Base-by-base conservation (phyloP, 2,888 invertebrate genomes). In the Drosophila diplacantha region DNA sequence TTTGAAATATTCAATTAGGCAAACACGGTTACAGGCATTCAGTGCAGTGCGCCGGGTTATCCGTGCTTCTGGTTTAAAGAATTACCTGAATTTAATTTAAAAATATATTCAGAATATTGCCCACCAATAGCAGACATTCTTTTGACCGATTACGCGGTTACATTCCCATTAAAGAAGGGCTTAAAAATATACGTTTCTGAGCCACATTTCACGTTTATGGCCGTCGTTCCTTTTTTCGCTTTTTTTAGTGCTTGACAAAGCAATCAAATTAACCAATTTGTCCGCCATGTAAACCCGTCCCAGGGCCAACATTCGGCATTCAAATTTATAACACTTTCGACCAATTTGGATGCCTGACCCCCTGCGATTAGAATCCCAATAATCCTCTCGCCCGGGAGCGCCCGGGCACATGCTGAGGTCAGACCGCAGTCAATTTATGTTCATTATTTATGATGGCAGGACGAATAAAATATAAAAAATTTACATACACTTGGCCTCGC, bases 401-500 rank as follows among this genome's bases (percentile, higher is more conserved):
- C 18, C 37, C 20, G 16, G 26, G 31, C 38, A 35, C 65, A 50
- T 50, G 20, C 35, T 64, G 55, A 22, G 37, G 39, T 37, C 41
- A 53, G 49, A 43, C 61, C 61, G 35, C 61, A 44, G 50, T 57
- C 57, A 55, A 70, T 74, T 81, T 70, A 60, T 72, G 56, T 65
- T 65, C 65, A 74, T 77, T 80, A 71, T 74, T 71, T 72, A 67
- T 72, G 69, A 55, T 59, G 66, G 60, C 32, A 58, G 29, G 46
- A 51, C 49, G 51, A 53, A 52, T 56, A 53, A 59, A 56, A 60
- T 64, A 60, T 59, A 60, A 66, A 64, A 72, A 59, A 63, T 63
- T 51, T 53, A 47, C 61, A 60, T 67, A 65, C 55, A 44, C 24
- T 46, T 24, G 29, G n/a, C 50, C 39, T 57, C n/a, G 39, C 26